Evolutionary conservation across 2,797 vertebrate species (phyloP).

Genomic region (Scleropages formosus): DNA sequence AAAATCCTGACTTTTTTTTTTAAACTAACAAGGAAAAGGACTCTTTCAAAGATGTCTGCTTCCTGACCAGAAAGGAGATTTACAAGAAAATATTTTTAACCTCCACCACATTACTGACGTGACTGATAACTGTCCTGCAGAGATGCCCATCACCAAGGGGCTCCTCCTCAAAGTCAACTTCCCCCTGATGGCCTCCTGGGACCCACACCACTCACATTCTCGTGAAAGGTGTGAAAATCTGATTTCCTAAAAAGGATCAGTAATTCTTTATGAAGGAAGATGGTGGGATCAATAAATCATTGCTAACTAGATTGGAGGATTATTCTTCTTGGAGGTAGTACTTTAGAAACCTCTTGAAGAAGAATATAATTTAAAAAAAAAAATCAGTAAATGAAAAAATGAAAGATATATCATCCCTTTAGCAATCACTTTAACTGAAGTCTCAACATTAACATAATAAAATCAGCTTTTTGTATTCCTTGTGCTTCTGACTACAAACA

Average conservation of each 20-base stretch:
- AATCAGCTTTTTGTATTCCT: conserved; percentile 30
- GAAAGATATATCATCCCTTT: conserved; percentile 78
- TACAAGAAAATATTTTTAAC: conserved; percentile 73
- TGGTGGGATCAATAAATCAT: conserved; percentile 96
- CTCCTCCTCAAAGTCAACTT: conserved; percentile 89
- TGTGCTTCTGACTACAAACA: conserved; percentile 24
- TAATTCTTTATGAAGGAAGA: conserved; percentile 97
- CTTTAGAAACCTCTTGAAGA: conserved; percentile 86
- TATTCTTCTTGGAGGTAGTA: conserved; percentile 87
- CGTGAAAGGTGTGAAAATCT: conserved; percentile 98
- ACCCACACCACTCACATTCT: conserved; percentile 78
- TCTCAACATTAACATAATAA: conserved; percentile 49
- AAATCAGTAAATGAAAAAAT: conserved; percentile 93
- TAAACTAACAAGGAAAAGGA: conserved; percentile 30
- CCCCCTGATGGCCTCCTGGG: conserved; percentile 74
- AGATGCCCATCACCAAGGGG: conserved; percentile 71
- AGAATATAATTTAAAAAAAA: conserved; percentile 70
- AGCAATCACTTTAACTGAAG: conserved; percentile 78
- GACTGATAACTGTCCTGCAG: conserved; percentile 75
- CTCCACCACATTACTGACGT: conserved; percentile 71
- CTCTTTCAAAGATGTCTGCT: conserved; percentile 17
- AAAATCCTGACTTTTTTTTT: conserved; percentile 27
- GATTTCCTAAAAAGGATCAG: conserved; percentile 99
- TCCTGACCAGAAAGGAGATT: conserved; percentile 32
- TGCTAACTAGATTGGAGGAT: conserved; percentile 98